These are phyloP conservation scores for Liodrosophila aerea DNA, from an alignment of 2,888 invertebrate genomes.

Conservation along the genomic window DNA sequence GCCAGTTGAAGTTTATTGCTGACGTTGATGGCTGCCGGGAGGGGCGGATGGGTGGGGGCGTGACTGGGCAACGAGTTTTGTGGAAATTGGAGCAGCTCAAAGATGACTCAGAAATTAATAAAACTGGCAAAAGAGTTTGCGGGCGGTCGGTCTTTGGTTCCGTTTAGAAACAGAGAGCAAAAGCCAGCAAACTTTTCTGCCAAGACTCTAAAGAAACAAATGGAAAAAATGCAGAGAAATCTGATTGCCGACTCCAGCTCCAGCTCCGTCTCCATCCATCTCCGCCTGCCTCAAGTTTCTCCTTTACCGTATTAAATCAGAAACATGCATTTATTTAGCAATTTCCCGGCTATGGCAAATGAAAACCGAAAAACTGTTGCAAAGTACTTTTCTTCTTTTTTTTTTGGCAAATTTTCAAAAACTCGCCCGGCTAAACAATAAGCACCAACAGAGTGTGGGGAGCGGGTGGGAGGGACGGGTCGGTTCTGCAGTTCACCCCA, in stretches of 20 bases:
- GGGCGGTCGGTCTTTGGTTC: conserved; percentile 7
- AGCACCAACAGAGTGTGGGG: conserved; percentile 35
- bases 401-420: conserved; percentile 69
- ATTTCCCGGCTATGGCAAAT: conserved; percentile 53
- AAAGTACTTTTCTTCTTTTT: conserved; percentile 22
- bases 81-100: conserved; percentile 60
- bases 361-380: conserved; percentile 44
- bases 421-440: conserved; percentile 54
- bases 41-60: background rate
- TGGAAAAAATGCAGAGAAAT: conserved; percentile 28
- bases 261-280: background rate
- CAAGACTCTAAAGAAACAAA: conserved; percentile 25
- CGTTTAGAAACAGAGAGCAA: conserved; percentile 14
- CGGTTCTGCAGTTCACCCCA: no score
- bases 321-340: conserved; percentile 76
- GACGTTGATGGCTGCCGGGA: conserved; percentile 33
- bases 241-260: conserved; percentile 5
- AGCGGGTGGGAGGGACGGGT: background rate
- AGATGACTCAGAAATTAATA: conserved; percentile 48
- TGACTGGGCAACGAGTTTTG: background rate
- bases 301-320: conserved; percentile 54
- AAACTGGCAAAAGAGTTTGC: conserved; percentile 29
- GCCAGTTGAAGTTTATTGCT: conserved; percentile 67
- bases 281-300: background rate
- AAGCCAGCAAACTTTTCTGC: conserved; percentile 11